A percentile compares a stretch with the other conserved stretches of the same genome.
phyloP scores from a whole-genome alignment of 1,140 invertebrate genomes.

The Eciton burchellii region DNA sequence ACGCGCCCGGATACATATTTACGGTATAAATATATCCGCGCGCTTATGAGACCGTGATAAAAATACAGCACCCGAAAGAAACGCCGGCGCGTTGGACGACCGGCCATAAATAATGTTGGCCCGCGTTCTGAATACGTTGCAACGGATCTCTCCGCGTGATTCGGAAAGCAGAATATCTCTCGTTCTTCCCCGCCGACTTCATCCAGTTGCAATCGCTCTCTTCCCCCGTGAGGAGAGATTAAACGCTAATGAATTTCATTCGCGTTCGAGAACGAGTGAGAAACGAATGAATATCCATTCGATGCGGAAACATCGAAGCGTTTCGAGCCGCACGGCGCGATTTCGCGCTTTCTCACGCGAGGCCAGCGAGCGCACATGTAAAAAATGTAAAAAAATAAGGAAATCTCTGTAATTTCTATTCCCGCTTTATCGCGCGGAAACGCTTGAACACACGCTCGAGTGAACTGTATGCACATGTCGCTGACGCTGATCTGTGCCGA shows the following conservation, averaged over 20 bases:
- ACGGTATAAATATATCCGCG: constrained; percentile 54
- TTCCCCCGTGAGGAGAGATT: constrained; percentile 21
- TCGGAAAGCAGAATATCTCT: constrained; percentile 25
- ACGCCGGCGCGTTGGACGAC: constrained; percentile 14
- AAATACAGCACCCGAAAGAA: constrained; percentile 44
- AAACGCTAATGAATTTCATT: constrained; percentile 53
- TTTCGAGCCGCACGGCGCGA: constrained; percentile 2
- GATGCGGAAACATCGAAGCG: constrained; percentile 20
- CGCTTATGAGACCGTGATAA: constrained; percentile 52
- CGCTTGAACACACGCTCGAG: background rate
- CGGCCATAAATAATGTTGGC: constrained; percentile 42
- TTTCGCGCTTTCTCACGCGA: background rate
- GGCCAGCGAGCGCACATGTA: too few species aligned
- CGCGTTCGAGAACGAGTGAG: constrained; percentile 8
- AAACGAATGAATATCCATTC: constrained; percentile 40
- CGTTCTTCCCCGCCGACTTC: too few species aligned
- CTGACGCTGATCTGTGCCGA: background rate
- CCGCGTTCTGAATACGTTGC: constrained; percentile 5
- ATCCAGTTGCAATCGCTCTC: constrained; percentile 12
- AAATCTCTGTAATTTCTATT: too few species aligned
- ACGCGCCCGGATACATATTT: constrained; percentile 35
- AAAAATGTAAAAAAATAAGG: too few species aligned
- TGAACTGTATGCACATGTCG: too few species aligned
- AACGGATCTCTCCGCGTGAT: constrained; percentile 45
- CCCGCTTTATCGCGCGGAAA: background rate